These are phyloP conservation scores for Drosophila tani DNA, from an alignment of 1,140 invertebrate species.

Conservation along the genomic window DNA sequence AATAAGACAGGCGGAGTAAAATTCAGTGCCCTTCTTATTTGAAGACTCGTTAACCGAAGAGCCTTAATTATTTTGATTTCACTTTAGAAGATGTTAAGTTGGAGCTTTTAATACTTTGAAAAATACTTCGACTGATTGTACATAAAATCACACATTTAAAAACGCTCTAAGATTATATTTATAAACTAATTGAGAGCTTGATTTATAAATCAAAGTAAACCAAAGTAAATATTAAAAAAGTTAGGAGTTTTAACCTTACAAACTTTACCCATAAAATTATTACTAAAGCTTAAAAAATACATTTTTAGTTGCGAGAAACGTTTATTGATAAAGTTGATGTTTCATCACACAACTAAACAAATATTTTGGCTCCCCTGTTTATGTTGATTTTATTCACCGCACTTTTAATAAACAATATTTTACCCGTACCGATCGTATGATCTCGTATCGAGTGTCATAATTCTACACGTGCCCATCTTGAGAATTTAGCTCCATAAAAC, in stretches of 20 bases:
- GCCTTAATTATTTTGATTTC: constrained; percentile 12
- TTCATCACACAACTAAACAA: neutral
- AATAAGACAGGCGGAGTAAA: constrained; percentile 22
- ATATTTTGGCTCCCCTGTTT: neutral
- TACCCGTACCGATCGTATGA: too few relatives aligned
- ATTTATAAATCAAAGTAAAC: too few relatives aligned
- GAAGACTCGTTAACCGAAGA: neutral
- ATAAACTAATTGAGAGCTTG: too few relatives aligned
- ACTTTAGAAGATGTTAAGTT: too few relatives aligned
- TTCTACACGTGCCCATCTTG: constrained; percentile 14
- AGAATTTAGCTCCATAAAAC: neutral
- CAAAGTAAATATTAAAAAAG: neutral
- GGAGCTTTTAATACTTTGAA: too few relatives aligned
- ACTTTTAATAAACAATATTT: constrained; percentile 1
- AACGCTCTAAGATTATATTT: neutral
- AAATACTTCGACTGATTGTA: too few relatives aligned
- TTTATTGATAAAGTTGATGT: neutral
- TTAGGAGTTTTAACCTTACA: neutral
- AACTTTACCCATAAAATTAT: neutral
- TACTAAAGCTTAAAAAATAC: neutral
- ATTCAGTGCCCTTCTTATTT: constrained; percentile 5
- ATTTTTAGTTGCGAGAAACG: neutral
- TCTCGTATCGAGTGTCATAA: constrained; percentile 10
- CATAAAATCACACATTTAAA: neutral
- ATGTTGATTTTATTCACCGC: neutral